Evolutionary conservation across 1,140 invertebrate genomes (phyloP), one percentile per base, ranked within the genome.

Genomic region (Psilanteris sp.): DNA sequence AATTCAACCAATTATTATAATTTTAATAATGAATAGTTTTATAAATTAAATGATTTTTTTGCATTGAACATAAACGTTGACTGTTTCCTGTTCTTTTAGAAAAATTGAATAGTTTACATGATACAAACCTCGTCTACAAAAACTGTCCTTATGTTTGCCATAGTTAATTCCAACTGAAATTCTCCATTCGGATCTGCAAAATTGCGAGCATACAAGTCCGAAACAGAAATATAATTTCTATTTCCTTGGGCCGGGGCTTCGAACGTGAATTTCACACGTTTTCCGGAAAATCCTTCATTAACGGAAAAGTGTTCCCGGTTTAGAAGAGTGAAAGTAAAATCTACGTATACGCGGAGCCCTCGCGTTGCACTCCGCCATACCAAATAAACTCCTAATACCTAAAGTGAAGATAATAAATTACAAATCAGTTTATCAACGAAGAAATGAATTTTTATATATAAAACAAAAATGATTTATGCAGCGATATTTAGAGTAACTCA

Each of bases 271-370:
- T 93, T 93, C 14, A 92, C 91, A 80, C 93, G 92, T 83, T 95
- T 95, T 29, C 95, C 94, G 9, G 93, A 92, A 88, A 95, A 96
- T 1, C 92, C 91, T 81, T 96, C 94, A 85, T 96, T 96, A 62
- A 92, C 92, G 36, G 93, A 95, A 85, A 96, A 96, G 83, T 96
- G 95, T 72, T 96, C 94, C 6, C 93, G 91, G 81, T 96, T 96
- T 13, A 96, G 90, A 4, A 96, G 90, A 0, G 94, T 96, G 84
- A 96, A 95, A 9, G 93, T 92, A 80, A 95, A 96, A 85, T 96
- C 95, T 26, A 95, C 92, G 80, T 93, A 94, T 7, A 94, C 93
- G 15, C 92, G 89, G 87, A 95, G 92, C 50, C 91, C 93, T 59
- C 93, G 91, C 39, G 93, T 93, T 1, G 93, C 91, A 59, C 92